A percentile compares a stretch with the other conserved stretches of the same genome.
Conservation (phyloP, 2,113 vertebrate genomes). For the Esox niger region DNA sequence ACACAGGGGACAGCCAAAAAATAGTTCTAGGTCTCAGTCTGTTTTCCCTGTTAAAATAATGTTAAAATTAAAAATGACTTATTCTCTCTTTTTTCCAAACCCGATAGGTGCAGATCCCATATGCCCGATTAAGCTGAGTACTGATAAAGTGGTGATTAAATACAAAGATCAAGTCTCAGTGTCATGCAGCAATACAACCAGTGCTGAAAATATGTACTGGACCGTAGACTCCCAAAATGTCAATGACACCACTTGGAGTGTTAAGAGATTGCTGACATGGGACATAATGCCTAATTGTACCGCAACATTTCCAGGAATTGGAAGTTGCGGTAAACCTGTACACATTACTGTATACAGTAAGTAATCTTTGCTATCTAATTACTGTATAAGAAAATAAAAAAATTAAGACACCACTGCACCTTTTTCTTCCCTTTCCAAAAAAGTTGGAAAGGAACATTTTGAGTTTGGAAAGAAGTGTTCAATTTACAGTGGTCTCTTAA, state of each 20-base stretch:
- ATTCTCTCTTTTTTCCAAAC: not conserved
- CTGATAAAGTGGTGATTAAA: not conserved
- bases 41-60: no score
- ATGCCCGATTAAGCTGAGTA: constrained; percentile 19
- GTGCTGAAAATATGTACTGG: not conserved
- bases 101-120: constrained; percentile 15
- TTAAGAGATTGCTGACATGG: constrained; percentile 11
- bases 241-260: constrained; percentile 1
- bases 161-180: not conserved
- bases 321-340: not conserved
- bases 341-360: constrained; percentile 35
- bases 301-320: not conserved
- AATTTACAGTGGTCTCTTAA: no score
- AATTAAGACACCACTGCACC: no score
- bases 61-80: no score
- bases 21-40: no score
- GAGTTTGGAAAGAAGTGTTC: no score
- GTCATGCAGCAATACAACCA: not conserved
- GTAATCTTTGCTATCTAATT: no score
- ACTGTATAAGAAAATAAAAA: no score
- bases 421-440: no score
- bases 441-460: no score
- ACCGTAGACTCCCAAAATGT: not conserved
- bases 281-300: constrained; percentile 3
- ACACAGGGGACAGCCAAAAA: no score